Conservation (phyloP, 2,888 invertebrate genomes). For the Lithophane ornitopus region DNA sequence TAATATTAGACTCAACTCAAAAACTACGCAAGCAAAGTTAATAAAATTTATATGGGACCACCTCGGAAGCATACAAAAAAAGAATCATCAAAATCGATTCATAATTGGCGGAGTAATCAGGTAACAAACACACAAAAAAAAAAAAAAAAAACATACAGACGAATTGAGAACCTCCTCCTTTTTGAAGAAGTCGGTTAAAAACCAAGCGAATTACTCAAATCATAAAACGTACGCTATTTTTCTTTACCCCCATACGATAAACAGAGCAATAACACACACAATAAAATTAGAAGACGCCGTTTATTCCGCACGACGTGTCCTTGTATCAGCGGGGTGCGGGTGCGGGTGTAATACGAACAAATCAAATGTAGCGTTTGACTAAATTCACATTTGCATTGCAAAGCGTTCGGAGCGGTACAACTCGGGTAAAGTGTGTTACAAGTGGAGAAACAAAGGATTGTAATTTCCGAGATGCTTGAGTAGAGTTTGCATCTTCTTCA, state of each 20-base stretch:
- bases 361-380: constrained; percentile 60
- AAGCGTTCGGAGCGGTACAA: constrained; percentile 47
- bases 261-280: constrained; percentile 47
- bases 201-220: constrained; percentile 12
- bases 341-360: constrained; percentile 47
- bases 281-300: constrained; percentile 49
- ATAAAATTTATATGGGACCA: too few species aligned
- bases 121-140: too few species aligned
- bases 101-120: too few species aligned
- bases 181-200: too few species aligned
- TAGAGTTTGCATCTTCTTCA: constrained; percentile 23
- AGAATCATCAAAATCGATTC: too few species aligned
- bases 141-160: too few species aligned
- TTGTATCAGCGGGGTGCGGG: constrained; percentile 47
- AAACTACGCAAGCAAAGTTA: too few species aligned
- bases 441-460: constrained; percentile 57
- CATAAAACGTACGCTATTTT: constrained; percentile 25
- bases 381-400: constrained; percentile 62
- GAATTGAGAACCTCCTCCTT: too few species aligned
- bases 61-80: too few species aligned
- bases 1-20: too few species aligned
- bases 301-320: constrained; percentile 54
- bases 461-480: constrained; percentile 40
- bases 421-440: constrained; percentile 53
- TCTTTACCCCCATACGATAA: constrained; percentile 19